A percentile compares a stretch with the other conserved stretches of the same genome.
Conservation (phyloP, 2,797 vertebrate genomes). For the Tenualosa ilisha region DNA sequence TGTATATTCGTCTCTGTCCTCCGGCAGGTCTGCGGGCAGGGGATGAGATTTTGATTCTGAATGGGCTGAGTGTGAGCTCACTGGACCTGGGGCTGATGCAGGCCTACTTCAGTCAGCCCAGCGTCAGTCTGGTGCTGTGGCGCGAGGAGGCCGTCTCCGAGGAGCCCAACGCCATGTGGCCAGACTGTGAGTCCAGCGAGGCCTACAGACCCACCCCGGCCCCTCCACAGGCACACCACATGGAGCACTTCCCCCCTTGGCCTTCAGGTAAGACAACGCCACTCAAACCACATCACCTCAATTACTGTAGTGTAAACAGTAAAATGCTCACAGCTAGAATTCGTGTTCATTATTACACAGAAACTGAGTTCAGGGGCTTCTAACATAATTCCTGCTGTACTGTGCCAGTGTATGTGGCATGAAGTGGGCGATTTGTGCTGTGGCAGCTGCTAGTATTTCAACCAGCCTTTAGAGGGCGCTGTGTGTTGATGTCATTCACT, state of each 20-base stretch:
- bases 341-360: no score
- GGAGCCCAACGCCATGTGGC: slow-evolving; percentile 61
- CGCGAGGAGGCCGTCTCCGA: slow-evolving; percentile 55
- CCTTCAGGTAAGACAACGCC: slow-evolving; percentile 66
- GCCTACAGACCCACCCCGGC: slow-evolving; percentile 64
- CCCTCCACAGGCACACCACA: slow-evolving; percentile 69
- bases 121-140: slow-evolving; percentile 77
- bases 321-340: no score
- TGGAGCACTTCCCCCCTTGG: slow-evolving; percentile 72
- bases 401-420: background rate
- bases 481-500: background rate
- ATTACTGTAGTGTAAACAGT: no score
- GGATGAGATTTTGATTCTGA: slow-evolving; percentile 86
- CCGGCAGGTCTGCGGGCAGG: slow-evolving; percentile 81
- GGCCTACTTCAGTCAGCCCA: slow-evolving; percentile 81
- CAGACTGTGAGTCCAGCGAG: slow-evolving; percentile 68
- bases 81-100: slow-evolving; percentile 88
- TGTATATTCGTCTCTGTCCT: background rate
- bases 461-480: background rate
- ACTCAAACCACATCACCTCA: background rate
- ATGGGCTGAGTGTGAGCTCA: slow-evolving; percentile 77
- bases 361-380: no score
- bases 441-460: background rate
- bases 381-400: background rate
- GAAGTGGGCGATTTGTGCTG: background rate